Evolutionary conservation across 2,113 vertebrate species (phyloP).

Genomic region (Tragulus kanchil): DNA sequence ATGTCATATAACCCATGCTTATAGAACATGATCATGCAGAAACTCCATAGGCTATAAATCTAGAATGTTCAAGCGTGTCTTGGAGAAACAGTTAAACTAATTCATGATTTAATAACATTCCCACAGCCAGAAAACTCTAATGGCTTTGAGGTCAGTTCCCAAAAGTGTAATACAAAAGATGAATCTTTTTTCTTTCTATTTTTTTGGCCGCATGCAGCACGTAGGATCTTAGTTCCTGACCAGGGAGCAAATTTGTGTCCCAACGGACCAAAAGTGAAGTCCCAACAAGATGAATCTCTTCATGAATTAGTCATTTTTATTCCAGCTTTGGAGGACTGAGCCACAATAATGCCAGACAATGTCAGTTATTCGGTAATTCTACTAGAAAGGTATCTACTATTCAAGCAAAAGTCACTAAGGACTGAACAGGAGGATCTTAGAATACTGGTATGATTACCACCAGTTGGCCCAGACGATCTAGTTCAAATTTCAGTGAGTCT

Average conservation of each 20-base stretch:
- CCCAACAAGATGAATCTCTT: conserved; percentile 39
- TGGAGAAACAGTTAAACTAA: conserved; percentile 76
- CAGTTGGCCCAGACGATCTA: not conserved
- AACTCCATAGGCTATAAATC: conserved; percentile 84
- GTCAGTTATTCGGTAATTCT: conserved; percentile 54
- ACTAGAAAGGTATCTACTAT: conserved; percentile 55
- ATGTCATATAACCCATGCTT: conserved; percentile 80
- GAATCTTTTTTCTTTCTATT: not conserved
- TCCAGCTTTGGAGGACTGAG: conserved; percentile 62
- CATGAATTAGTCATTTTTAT: conserved; percentile 62
- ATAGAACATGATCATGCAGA: conserved; percentile 80
- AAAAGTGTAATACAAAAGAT: conserved; percentile 51
- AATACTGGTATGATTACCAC: conserved; percentile 24
- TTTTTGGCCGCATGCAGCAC: not conserved
- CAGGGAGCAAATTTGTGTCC: not conserved
- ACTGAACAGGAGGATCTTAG: not conserved
- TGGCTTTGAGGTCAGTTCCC: conserved; percentile 72
- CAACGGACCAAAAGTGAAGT: not conserved
- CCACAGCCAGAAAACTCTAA: conserved; percentile 54
- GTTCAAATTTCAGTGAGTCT: not conserved
- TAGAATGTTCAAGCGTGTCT: conserved; percentile 81
- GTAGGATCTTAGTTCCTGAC: not conserved
- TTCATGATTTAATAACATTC: conserved; percentile 72
- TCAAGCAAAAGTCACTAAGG: conserved; percentile 60
- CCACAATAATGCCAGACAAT: conserved; percentile 67